Conservation (phyloP, 2,797 vertebrate species). For the Thaleichthys pacificus region DNA sequence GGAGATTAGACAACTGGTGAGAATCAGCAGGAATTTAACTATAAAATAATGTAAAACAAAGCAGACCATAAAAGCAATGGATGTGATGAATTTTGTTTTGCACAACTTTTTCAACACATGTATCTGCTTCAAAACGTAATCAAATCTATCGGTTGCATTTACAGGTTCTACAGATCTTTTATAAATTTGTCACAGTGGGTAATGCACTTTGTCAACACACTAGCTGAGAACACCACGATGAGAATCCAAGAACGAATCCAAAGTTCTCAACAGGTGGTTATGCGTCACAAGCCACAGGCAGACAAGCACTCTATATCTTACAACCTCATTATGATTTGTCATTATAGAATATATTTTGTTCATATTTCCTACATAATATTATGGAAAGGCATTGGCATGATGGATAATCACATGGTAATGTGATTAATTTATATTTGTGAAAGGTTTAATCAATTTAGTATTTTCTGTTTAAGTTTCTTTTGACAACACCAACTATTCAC, state of each 20-base stretch:
- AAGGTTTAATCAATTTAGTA: no score
- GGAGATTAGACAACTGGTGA: conserved; percentile 70
- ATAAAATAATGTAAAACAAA: background rate
- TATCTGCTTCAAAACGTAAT: conserved; percentile 4
- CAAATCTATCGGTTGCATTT: background rate
- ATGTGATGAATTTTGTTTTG: conserved; percentile 57
- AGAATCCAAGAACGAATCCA: no score
- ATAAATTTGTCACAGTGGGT: background rate
- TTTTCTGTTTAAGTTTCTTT: no score
- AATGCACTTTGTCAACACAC: conserved; percentile 36
- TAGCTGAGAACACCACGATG: conserved; percentile 33
- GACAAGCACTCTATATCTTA: background rate
- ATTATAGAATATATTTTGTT: background rate
- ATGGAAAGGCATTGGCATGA: no score
- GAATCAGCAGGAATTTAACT: background rate
- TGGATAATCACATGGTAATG: no score
- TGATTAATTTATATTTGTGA: no score
- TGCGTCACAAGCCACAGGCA: background rate
- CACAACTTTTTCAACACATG: conserved; percentile 49
- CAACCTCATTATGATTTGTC: background rate
- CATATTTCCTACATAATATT: no score
- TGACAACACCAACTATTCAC: no score
- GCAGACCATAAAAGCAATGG: background rate
- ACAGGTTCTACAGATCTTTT: no score
- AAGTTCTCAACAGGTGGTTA: background rate